These are phyloP conservation scores for Pyrrhura leucotis DNA, from an alignment of 2,797 vertebrate species.

Conservation along the genomic window DNA sequence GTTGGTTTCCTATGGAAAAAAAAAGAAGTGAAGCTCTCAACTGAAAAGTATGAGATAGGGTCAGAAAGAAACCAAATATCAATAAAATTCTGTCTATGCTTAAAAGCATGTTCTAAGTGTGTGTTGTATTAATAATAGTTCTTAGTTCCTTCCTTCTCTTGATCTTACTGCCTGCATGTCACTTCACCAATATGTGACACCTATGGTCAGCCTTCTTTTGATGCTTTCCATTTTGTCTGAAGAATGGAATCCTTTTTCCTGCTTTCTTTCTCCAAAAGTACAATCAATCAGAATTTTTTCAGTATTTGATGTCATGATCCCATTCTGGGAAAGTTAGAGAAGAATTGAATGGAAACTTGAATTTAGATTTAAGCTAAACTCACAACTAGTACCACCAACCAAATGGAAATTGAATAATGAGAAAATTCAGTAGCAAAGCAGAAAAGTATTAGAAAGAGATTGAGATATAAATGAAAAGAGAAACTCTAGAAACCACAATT, in stretches of 20 bases:
- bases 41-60: not conserved
- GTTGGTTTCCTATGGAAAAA: not conserved
- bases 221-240: not conserved
- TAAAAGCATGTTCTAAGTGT: not conserved
- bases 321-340: not conserved
- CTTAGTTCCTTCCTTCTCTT: not conserved
- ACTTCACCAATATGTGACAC: not conserved
- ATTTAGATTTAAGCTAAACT: not conserved
- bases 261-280: not conserved
- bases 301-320: not conserved
- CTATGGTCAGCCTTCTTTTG: not conserved
- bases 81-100: not conserved
- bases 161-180: not conserved
- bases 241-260: not conserved
- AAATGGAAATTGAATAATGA: not conserved
- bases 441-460: not conserved
- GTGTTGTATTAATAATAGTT: not conserved
- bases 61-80: not conserved
- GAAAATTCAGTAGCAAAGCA: not conserved
- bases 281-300: not conserved
- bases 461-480: not conserved
- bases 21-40: not conserved
- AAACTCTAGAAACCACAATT: conserved; percentile 17
- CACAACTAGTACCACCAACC: not conserved
- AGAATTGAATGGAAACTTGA: not conserved